Percentiles rank a stretch among this genome's conserved stretches.
Conservation (phyloP, 2,888 invertebrate species). For the Cantharis nigra region DNA sequence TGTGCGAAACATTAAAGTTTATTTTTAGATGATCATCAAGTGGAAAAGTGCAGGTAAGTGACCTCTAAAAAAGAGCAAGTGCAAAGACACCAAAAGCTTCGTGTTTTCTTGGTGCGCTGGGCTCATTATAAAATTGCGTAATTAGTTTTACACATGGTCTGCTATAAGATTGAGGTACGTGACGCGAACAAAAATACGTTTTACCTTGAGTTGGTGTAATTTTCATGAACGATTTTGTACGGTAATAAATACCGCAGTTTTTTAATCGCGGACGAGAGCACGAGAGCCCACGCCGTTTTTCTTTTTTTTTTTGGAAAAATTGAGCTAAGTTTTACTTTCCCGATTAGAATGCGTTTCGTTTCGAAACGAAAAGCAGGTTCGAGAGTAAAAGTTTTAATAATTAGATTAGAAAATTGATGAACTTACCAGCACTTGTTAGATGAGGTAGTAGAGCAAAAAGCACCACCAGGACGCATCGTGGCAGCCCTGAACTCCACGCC, state of each 20-base stretch:
- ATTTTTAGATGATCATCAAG: neutral
- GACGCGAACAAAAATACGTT: conserved; percentile 4
- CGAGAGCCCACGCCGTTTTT: neutral
- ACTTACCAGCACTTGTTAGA: conserved; percentile 50
- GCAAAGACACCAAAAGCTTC: conserved; percentile 7
- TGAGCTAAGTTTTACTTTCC: neutral
- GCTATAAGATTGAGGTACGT: conserved; percentile 7
- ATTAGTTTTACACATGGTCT: conserved; percentile 13
- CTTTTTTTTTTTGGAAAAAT: neutral
- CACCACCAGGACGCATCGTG: conserved; percentile 52
- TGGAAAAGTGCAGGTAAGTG: conserved; percentile 16
- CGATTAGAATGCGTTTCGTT: neutral
- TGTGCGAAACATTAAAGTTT: neutral
- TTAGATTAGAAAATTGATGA: neutral
- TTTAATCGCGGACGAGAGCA: neutral
- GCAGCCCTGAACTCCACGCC: conserved; percentile 60
- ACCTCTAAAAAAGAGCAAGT: conserved; percentile 17
- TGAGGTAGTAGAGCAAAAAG: conserved; percentile 41
- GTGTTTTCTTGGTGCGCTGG: conserved; percentile 8
- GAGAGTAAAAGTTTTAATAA: neutral
- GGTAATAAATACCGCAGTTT: neutral
- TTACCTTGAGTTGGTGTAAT: conserved; percentile 3
- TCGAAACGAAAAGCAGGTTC: neutral
- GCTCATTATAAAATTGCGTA: conserved; percentile 12
- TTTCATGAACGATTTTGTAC: neutral